Evolutionary conservation across 1,140 invertebrate genomes (phyloP).

Genomic region (Epicauta chinensis): DNA sequence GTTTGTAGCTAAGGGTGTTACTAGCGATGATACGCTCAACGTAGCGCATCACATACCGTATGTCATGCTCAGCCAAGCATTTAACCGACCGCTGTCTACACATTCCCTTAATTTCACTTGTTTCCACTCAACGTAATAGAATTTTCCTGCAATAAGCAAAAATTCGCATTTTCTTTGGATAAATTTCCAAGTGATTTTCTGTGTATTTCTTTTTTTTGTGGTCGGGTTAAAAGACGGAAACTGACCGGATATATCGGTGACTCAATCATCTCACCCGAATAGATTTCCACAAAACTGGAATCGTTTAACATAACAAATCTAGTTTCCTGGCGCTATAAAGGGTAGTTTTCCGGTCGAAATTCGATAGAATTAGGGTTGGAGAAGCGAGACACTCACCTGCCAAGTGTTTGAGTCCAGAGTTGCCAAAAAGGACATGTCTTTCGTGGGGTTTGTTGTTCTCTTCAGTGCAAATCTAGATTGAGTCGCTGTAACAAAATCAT

Average conservation of each 20-base stretch:
- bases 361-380: neutral
- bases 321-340: slow-evolving; percentile 1
- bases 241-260: slow-evolving; percentile 7
- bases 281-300: slow-evolving; percentile 1
- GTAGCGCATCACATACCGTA: slow-evolving; percentile 21
- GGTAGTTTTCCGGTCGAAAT: neutral
- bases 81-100: slow-evolving; percentile 11
- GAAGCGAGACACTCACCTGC: slow-evolving; percentile 41
- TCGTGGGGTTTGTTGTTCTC: too few species aligned
- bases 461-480: too few species aligned
- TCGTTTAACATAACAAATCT: slow-evolving; percentile 10
- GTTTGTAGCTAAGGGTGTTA: slow-evolving; percentile 16
- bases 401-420: slow-evolving; percentile 46
- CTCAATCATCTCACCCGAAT: slow-evolving; percentile 2
- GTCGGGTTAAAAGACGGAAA: slow-evolving; percentile 5
- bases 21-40: slow-evolving; percentile 24
- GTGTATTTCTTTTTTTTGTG: too few species aligned
- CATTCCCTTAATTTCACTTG: too few species aligned
- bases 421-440: slow-evolving; percentile 45
- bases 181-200: too few species aligned
- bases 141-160: too few species aligned
- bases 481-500: too few species aligned
- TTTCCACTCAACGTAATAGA: neutral
- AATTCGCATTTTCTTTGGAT: too few species aligned
- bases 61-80: slow-evolving; percentile 22